Base-by-base conservation (phyloP, 2,888 invertebrate species). In the Lithophane socia region DNA sequence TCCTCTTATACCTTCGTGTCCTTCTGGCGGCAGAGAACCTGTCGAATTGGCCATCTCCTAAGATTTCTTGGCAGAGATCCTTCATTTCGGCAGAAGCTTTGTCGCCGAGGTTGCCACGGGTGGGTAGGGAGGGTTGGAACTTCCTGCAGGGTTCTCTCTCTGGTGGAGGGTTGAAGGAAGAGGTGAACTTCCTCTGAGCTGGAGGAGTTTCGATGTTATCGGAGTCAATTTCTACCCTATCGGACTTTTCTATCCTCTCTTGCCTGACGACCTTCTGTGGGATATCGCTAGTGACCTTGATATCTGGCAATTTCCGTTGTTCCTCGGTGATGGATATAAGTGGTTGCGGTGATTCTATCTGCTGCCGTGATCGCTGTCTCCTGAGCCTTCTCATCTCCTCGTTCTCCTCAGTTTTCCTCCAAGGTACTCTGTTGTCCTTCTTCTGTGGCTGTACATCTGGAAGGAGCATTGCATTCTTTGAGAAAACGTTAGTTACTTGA, bases 131-230 rank as follows among this genome's bases (percentile, higher is more conserved):
- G 0, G 95, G 93, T 89, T 97, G 95, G 90, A 97, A 96, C 84
- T 97, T 96, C 71, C 97, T 94, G 90, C 97, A 97, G 0, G 97
- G 97, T 87, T 97, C 97, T 84, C 97, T 97, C 64, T 97, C 97
- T 56, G 97, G 97, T 2, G 97, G 97, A 3, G 97, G 97, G 77
- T 97, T 97, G 90, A 98, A 98, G 49, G 79, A 78, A 60, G 87
- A 69, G 10, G 66, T 80, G 44, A 97, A 94, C 87, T 98, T 97
- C 75, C 99, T 97, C 29, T 98, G 98, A 0, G 98, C 98, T 9
- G 99, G 99, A 37, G 99, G 99, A 3, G 99, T 99, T 96, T 99
- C 99, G 54, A 99, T 98, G 89, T 99, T 99, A 88, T 99, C 99
- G 4, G 98, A 98, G 93, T 99, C 99, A 61, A 99, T 98, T 91